These are phyloP conservation scores for Ruditapes philippinarum DNA, from an alignment of 1,140 invertebrate genomes.

Conservation along the genomic window DNA sequence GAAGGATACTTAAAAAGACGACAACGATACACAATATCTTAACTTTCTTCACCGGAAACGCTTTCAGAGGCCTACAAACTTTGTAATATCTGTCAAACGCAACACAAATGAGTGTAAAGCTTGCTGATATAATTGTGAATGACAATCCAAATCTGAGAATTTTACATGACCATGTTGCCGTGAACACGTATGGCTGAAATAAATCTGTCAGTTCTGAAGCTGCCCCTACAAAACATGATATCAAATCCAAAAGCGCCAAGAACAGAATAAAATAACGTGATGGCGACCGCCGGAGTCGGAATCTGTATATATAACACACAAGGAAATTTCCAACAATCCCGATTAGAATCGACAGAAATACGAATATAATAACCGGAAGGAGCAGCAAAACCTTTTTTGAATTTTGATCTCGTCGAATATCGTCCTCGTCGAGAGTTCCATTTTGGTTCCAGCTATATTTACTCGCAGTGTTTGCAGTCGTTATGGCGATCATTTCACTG, in stretches of 20 bases:
- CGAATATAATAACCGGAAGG: slow-evolving; percentile 73
- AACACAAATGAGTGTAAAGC: slow-evolving; percentile 73
- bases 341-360: slow-evolving; percentile 61
- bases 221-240: slow-evolving; percentile 74
- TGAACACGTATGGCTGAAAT: slow-evolving; percentile 71
- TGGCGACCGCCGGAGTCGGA: slow-evolving; percentile 68
- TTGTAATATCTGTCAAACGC: slow-evolving; percentile 77
- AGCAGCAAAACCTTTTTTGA: slow-evolving; percentile 69
- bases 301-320: slow-evolving; percentile 73
- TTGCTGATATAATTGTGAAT: slow-evolving; percentile 71
- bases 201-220: slow-evolving; percentile 72
- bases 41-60: slow-evolving; percentile 70
- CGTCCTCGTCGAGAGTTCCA: background rate
- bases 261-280: slow-evolving; percentile 76
- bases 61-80: slow-evolving; percentile 76
- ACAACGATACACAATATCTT: slow-evolving; percentile 68
- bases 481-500: background rate
- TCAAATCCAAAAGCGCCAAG: slow-evolving; percentile 71
- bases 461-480: background rate
- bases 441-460: background rate
- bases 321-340: slow-evolving; percentile 74
- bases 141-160: slow-evolving; percentile 71
- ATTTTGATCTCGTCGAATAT: slow-evolving; percentile 54
- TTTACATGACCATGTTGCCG: slow-evolving; percentile 68
- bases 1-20: slow-evolving; percentile 52